Conservation (phyloP, 2,113 vertebrate genomes). For the Pogonocichla stellata region DNA sequence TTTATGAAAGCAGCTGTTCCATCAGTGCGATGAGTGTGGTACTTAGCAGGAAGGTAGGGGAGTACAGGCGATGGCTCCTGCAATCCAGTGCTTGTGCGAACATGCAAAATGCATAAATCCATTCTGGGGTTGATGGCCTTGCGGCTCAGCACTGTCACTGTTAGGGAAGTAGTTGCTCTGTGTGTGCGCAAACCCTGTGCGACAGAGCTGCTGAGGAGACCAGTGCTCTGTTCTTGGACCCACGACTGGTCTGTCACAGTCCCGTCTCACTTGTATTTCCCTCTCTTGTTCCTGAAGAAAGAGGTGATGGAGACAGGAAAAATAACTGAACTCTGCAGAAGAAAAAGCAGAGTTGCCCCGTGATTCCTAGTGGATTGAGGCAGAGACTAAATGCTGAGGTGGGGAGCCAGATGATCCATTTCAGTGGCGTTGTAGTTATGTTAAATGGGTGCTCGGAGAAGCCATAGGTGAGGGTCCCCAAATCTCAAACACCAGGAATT, state of each 20-base stretch:
- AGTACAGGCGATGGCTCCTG: neutral
- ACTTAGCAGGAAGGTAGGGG: slow-evolving; percentile 1
- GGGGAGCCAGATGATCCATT: neutral
- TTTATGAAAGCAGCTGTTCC: slow-evolving; percentile 75
- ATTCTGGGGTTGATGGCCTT: neutral
- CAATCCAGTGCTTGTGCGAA: slow-evolving; percentile 24
- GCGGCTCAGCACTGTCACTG: neutral
- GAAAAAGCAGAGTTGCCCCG: neutral
- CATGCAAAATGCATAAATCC: neutral
- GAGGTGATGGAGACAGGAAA: neutral
- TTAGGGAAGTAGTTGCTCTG: slow-evolving; percentile 2
- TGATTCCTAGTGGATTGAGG: neutral
- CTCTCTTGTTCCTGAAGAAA: neutral
- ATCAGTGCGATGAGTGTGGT: slow-evolving; percentile 39
- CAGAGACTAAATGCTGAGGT: neutral
- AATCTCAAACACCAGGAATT: neutral
- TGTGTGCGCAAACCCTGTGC: neutral
- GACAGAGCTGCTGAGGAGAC: neutral
- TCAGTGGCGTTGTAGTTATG: neutral
- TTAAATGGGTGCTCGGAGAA: neutral
- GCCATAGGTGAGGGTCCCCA: rapidly evolving
- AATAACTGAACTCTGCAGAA: neutral
- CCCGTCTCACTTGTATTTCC: neutral
- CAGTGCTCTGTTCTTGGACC: neutral
- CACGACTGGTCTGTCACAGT: neutral